Percentiles rank a stretch among this genome's conserved stretches.
Conservation (phyloP, 1,140 invertebrate species). For the Mycetomoellerius zeteki region DNA sequence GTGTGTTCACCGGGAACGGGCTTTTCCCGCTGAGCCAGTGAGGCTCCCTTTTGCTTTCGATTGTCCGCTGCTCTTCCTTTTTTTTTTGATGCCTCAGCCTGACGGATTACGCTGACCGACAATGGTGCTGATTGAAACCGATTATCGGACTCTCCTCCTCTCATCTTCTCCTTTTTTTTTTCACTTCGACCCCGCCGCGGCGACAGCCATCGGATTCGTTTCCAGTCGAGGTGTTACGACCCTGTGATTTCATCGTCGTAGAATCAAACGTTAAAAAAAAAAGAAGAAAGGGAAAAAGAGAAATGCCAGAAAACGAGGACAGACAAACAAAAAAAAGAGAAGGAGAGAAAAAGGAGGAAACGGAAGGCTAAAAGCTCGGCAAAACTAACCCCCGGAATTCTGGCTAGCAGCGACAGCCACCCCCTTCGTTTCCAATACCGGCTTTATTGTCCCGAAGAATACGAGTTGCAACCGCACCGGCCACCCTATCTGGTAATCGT, state of each 20-base stretch:
- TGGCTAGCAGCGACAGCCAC: slow-evolving; percentile 56
- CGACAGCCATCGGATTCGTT: slow-evolving; percentile 82
- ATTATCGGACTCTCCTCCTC: slow-evolving; percentile 78
- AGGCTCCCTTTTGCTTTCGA: slow-evolving; percentile 40
- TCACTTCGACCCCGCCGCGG: slow-evolving; percentile 76
- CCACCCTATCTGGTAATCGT: slow-evolving; percentile 76
- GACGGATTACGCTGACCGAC: slow-evolving; percentile 77
- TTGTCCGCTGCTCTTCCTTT: slow-evolving; percentile 32
- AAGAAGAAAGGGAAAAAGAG: slow-evolving; percentile 45
- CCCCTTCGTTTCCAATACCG: slow-evolving; percentile 62
- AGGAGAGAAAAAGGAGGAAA: slow-evolving; percentile 67
- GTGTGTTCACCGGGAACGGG: slow-evolving; percentile 38
- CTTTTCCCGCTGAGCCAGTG: slow-evolving; percentile 52
- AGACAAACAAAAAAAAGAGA: slow-evolving; percentile 38
- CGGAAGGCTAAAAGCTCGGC: slow-evolving; percentile 41
- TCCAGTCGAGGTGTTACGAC: slow-evolving; percentile 82
- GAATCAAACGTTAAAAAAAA: slow-evolving; percentile 84
- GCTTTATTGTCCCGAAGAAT: slow-evolving; percentile 70
- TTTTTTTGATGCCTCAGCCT: slow-evolving; percentile 48
- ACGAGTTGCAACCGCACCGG: slow-evolving; percentile 59
- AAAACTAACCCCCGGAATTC: slow-evolving; percentile 40
- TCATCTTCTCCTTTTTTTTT: slow-evolving; percentile 76
- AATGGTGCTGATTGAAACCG: slow-evolving; percentile 86
- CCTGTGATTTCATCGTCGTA: slow-evolving; percentile 84
- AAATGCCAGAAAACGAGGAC: not conserved